Conservation (phyloP, 30 jellyfish, hydroid and myxozoan species). For the Aurelia aurita complex sp. Pacific region DNA sequence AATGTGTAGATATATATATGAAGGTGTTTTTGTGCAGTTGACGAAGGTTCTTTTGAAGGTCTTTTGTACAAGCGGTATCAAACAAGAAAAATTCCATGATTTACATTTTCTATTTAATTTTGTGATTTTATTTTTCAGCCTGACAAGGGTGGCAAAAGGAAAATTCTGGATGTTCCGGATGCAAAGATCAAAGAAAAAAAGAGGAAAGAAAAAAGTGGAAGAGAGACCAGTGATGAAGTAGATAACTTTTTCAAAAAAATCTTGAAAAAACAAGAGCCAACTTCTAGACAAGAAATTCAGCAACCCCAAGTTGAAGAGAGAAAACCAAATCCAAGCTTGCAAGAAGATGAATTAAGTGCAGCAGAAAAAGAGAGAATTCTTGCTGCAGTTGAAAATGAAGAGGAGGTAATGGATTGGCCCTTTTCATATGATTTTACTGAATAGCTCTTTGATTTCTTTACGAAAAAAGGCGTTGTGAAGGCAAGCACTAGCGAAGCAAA, state of each 20-base stretch:
- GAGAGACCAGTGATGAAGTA: conserved; percentile 46
- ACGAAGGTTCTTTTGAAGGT: not conserved
- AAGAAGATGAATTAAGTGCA: conserved; percentile 48
- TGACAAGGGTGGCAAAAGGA: conserved; percentile 78
- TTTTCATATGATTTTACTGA: not conserved
- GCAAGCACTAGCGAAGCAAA: too few relatives aligned
- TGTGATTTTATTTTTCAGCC: conserved; percentile 52
- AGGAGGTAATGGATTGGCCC: conserved; percentile 55
- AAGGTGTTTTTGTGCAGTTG: too few relatives aligned
- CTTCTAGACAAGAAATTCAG: not conserved
- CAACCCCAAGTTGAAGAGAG: conserved; percentile 11
- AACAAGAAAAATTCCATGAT: not conserved
- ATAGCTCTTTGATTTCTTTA: too few relatives aligned
- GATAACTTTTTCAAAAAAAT: conserved; percentile 75
- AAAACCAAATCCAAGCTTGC: conserved; percentile 1
- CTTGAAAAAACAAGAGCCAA: conserved; percentile 63
- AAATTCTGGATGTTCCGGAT: conserved; percentile 68
- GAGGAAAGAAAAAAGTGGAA: conserved; percentile 11
- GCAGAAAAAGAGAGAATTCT: conserved; percentile 83
- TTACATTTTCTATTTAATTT: not conserved
- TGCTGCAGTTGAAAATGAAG: conserved; percentile 82
- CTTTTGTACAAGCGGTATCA: not conserved
- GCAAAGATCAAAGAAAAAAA: conserved; percentile 37
- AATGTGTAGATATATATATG: too few relatives aligned
- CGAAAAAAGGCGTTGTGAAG: too few relatives aligned